Evolutionary conservation across 64 coral and sea anemone species (phyloP).

Genomic region (Actinia tenebrosa): DNA sequence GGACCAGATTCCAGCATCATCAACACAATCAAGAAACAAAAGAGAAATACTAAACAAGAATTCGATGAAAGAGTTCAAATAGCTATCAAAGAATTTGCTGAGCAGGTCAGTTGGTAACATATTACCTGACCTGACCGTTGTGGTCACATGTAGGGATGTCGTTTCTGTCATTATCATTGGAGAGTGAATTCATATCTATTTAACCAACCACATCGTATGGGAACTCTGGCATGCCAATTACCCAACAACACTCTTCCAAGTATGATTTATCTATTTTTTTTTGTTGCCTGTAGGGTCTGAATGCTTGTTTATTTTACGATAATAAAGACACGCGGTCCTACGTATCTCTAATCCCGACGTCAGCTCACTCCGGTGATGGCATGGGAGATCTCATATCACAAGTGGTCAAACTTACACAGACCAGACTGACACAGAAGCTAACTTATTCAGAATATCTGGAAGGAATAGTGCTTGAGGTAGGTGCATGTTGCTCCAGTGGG

Average conservation of each 20-base stretch:
- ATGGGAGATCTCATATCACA: constrained; percentile 96
- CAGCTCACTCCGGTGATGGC: constrained; percentile 90
- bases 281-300: constrained; percentile 50
- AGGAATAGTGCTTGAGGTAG: constrained; percentile 82
- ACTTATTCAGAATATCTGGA: constrained; percentile 80
- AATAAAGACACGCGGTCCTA: constrained; percentile 81
- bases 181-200: too few relatives aligned
- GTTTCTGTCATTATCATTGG: too few relatives aligned
- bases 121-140: not conserved
- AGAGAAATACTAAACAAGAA: constrained; percentile 91
- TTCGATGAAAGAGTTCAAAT: constrained; percentile 93
- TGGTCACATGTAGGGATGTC: too few relatives aligned
- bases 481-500: not conserved
- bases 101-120: constrained; percentile 61
- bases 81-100: constrained; percentile 78
- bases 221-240: too few relatives aligned
- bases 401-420: constrained; percentile 77
- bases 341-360: constrained; percentile 89
- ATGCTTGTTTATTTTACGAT: constrained; percentile 83
- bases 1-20: constrained; percentile 88
- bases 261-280: not conserved
- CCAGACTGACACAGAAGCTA: constrained; percentile 72
- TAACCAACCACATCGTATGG: too few relatives aligned
- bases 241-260: too few relatives aligned
- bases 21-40: constrained; percentile 93